Percentiles rank a stretch among this genome's conserved stretches.
Conservation (phyloP, 1,140 invertebrate species). For the Brachionus koreanus region DNA sequence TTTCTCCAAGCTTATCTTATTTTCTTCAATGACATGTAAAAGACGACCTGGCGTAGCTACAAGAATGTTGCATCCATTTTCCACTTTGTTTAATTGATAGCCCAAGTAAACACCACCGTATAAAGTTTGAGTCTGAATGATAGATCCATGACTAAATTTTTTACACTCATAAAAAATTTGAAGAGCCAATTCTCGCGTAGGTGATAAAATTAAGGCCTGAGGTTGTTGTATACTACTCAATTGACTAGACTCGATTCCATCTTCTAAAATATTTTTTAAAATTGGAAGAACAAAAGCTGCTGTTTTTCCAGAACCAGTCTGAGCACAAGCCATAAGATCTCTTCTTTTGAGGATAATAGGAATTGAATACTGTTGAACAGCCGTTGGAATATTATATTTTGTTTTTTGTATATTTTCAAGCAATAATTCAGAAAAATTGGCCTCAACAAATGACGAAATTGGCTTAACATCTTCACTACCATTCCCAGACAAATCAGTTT, state of each 20-base stretch:
- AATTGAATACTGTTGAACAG: conserved; percentile 84
- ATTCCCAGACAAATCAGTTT: neutral
- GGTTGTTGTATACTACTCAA: conserved; percentile 59
- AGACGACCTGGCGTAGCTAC: conserved; percentile 89
- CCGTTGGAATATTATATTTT: conserved; percentile 80
- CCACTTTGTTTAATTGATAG: conserved; percentile 67
- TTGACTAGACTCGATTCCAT: conserved; percentile 52
- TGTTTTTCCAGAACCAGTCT: conserved; percentile 95
- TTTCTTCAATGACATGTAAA: conserved; percentile 74
- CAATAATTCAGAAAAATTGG: conserved; percentile 67
- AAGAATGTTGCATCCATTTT: conserved; percentile 78
- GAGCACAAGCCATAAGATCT: conserved; percentile 93
- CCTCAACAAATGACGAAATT: conserved; percentile 69
- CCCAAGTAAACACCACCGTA: conserved; percentile 81
- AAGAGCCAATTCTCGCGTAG: conserved; percentile 81
- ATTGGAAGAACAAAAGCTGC: conserved; percentile 86
- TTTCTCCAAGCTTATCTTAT: conserved; percentile 47
- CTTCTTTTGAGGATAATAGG: conserved; percentile 73
- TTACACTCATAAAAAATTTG: conserved; percentile 81
- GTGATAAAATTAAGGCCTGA: conserved; percentile 74
- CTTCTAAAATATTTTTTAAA: conserved; percentile 54
- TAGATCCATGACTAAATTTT: conserved; percentile 75
- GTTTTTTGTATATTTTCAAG: conserved; percentile 74
- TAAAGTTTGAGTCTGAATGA: conserved; percentile 68
- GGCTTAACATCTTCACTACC: conserved; percentile 48